Evolutionary conservation across 2,888 invertebrate genomes (phyloP).

Genomic region (Onchidella celtica): DNA sequence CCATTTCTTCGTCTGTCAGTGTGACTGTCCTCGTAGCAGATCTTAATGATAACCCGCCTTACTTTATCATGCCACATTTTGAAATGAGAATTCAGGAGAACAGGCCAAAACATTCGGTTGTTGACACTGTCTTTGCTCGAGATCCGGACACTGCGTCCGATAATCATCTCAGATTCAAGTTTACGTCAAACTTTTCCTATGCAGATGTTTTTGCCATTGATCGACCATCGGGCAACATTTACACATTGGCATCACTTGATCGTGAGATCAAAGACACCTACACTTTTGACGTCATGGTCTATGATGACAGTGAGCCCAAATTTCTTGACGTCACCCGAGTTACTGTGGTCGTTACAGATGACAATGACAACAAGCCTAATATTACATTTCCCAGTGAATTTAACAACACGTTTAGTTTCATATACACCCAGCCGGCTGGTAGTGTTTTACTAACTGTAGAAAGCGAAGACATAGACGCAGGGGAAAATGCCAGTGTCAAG

Average conservation of each 20-base stretch:
- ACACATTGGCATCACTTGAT: slow-evolving; percentile 49
- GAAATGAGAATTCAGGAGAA: slow-evolving; percentile 53
- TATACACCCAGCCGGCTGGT: slow-evolving; percentile 56
- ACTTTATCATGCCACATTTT: slow-evolving; percentile 52
- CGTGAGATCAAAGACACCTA: slow-evolving; percentile 49
- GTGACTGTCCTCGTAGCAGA: slow-evolving; percentile 97
- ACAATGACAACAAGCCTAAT: slow-evolving; percentile 66
- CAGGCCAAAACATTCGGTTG: slow-evolving; percentile 44
- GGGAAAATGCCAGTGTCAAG: slow-evolving; percentile 64
- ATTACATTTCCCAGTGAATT: slow-evolving; percentile 60
- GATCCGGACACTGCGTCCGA: slow-evolving; percentile 51
- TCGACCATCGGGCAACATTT: slow-evolving; percentile 52
- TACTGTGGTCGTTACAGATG: slow-evolving; percentile 61
- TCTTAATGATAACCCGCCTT: slow-evolving; percentile 88
- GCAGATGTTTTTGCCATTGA: slow-evolving; percentile 52
- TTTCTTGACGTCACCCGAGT: slow-evolving; percentile 57
- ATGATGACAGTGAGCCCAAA: slow-evolving; percentile 51
- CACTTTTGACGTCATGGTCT: slow-evolving; percentile 54
- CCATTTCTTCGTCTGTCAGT: slow-evolving; percentile 91
- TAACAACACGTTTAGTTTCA: slow-evolving; percentile 61
- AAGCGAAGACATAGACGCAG: slow-evolving; percentile 63
- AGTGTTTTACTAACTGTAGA: slow-evolving; percentile 57
- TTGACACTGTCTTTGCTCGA: slow-evolving; percentile 51
- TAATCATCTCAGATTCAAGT: slow-evolving; percentile 46
- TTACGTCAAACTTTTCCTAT: slow-evolving; percentile 38